Conservation (phyloP, 1,140 invertebrate genomes). For the Drosophila funebris region DNA sequence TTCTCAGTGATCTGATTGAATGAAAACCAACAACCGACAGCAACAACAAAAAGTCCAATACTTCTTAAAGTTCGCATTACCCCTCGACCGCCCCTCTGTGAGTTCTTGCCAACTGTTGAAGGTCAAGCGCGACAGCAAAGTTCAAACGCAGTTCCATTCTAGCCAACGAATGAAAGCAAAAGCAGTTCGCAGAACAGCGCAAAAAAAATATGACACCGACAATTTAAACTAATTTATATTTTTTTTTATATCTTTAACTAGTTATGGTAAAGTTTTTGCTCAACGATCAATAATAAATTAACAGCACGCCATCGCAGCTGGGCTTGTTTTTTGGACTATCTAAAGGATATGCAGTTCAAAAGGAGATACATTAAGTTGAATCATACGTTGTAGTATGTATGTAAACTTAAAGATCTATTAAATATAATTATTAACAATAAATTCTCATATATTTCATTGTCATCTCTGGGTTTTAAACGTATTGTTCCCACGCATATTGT, state of each 20-base stretch:
- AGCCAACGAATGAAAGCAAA: slow-evolving; percentile 66
- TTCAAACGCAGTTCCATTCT: slow-evolving; percentile 51
- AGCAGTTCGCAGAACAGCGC: slow-evolving; percentile 4
- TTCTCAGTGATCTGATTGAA: slow-evolving; percentile 75
- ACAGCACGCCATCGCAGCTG: background rate
- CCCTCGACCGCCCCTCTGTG: background rate
- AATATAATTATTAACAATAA: background rate
- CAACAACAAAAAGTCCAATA: slow-evolving; percentile 9
- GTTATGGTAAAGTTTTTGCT: slow-evolving; percentile 24
- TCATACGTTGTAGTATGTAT: background rate
- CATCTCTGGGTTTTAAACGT: background rate
- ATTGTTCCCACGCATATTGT: slow-evolving; percentile 28
- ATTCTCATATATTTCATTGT: slow-evolving; percentile 1
- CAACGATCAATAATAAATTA: slow-evolving; percentile 45
- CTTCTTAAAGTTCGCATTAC: background rate
- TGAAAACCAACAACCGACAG: slow-evolving; percentile 27
- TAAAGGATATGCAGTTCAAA: background rate
- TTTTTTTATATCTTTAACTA: slow-evolving; percentile 26
- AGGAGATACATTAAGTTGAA: background rate
- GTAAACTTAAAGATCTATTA: background rate
- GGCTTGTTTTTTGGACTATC: background rate
- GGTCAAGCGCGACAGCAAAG: slow-evolving; percentile 66
- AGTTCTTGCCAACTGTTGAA: slow-evolving; percentile 32
- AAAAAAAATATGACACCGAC: slow-evolving; percentile 53
- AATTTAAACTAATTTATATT: slow-evolving; percentile 44